These are phyloP conservation scores for Leucopsar rothschildi DNA, from an alignment of 2,113 vertebrate species.

Conservation along the genomic window DNA sequence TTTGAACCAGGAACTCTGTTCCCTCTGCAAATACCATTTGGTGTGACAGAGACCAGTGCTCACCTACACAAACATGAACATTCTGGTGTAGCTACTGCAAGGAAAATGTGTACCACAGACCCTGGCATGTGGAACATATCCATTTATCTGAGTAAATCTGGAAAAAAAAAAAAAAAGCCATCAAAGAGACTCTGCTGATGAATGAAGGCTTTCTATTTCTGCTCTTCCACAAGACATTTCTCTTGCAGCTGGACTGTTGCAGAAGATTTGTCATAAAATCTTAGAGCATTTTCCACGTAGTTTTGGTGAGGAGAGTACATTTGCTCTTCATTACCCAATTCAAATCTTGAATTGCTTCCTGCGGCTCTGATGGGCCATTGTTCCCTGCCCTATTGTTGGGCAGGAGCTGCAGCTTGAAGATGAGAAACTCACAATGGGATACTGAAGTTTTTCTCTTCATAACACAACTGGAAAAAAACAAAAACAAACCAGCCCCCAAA, in stretches of 20 bases:
- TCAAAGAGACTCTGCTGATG: constrained; percentile 13
- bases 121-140: neutral
- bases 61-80: neutral
- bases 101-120: neutral
- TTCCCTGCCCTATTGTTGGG: constrained; percentile 35
- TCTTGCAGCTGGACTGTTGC: constrained; percentile 63
- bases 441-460: constrained; percentile 37
- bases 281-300: constrained; percentile 38
- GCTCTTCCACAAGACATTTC: constrained; percentile 18
- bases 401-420: constrained; percentile 13
- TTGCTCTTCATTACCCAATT: constrained; percentile 56
- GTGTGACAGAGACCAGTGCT: neutral
- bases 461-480: neutral
- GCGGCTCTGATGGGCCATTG: constrained; percentile 63
- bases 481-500: neutral
- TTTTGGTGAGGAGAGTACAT: constrained; percentile 39
- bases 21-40: neutral
- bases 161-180: neutral
- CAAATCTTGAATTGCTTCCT: constrained; percentile 53
- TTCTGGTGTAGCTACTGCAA: neutral
- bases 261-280: constrained; percentile 55
- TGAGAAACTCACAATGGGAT: constrained; percentile 33
- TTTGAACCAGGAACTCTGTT: neutral
- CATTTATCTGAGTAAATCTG: neutral
- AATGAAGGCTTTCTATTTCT: constrained; percentile 53